Base-by-base conservation (phyloP, 2,113 vertebrate genomes). In the Bettongia penicillata region DNA sequence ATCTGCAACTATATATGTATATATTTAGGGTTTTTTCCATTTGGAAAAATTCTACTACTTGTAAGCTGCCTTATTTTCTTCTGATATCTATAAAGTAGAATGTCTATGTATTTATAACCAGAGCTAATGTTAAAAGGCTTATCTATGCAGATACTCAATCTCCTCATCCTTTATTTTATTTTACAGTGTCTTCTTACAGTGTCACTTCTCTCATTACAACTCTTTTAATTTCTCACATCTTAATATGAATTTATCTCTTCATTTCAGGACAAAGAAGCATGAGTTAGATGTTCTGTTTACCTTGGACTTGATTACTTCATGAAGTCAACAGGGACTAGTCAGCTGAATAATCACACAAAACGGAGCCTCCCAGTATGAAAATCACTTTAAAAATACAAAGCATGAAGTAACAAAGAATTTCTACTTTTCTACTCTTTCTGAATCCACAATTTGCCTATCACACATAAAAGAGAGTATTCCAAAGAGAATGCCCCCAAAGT, bases 401-500 rank as follows among this genome's bases (percentile, higher is more conserved):
- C 61, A 25, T 50, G 57, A 68, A 92, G 22, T n/a, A n/a, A 68
- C 5, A 23, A 89, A n/a, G 1, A 51, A 3, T 89, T 61, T 26
- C 37, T 92, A 91, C 24, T 0, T 43, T 57, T 94, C 91, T 14
- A 0, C 19, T 95, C 55, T 91, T 95, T 96, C 90, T 93, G 96
- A 98, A 91, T 43, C 95, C 89, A 16, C 51, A 37, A 91, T 95
- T 95, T 93, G 77, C 97, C 61, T 97, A 3, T 94, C 90, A 53
- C 77, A 91, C 94, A 95, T 25, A 95, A 96, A 96, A 94, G 31
- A 77, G 91, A 98, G 97, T 92, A 94, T 92, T 94, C 52, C 51
- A n/a, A 97, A 97, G 91, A 97, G 97, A 97, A 92, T 51, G 92
- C 94, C 51, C 93, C 90, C 96, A 97, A 92, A 1, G 1, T 91